Evolutionary conservation across 2,113 vertebrate species (phyloP).

Genomic region (Trematocara stigmaticum): DNA sequence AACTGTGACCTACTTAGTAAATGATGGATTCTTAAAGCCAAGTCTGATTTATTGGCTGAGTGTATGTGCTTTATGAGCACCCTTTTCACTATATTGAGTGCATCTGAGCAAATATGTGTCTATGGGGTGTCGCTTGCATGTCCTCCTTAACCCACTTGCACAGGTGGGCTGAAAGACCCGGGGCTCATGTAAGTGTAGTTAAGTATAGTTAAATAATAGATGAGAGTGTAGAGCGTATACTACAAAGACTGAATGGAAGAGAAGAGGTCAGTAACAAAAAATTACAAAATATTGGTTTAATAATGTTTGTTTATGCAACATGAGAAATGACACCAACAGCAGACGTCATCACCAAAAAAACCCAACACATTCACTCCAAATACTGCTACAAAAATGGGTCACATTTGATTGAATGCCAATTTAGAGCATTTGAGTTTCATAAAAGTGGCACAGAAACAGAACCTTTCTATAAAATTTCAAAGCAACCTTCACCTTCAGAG

Average conservation of each 20-base stretch:
- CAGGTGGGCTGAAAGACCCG: slow-evolving; percentile 45
- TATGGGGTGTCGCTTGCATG: slow-evolving; percentile 9
- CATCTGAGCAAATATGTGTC: neutral
- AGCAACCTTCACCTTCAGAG: neutral
- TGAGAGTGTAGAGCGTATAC: neutral
- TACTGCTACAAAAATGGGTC: neutral
- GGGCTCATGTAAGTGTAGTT: slow-evolving; percentile 18
- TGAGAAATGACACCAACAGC: neutral
- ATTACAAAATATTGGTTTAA: neutral
- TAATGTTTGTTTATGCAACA: neutral
- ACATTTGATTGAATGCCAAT: neutral
- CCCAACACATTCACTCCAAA: neutral
- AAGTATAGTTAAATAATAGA: slow-evolving; percentile 29
- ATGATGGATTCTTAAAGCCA: slow-evolving; percentile 70
- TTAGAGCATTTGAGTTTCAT: neutral
- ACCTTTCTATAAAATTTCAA: neutral
- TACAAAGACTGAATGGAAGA: neutral
- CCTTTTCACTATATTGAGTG: slow-evolving; percentile 51
- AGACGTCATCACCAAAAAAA: neutral
- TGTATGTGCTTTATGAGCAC: slow-evolving; percentile 61
- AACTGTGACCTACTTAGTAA: slow-evolving; percentile 72
- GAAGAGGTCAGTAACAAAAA: neutral
- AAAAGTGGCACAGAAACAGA: neutral
- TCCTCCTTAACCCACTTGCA: slow-evolving; percentile 67
- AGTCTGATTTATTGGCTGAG: slow-evolving; percentile 69